Percentiles rank a stretch among this genome's conserved stretches.
phyloP scores from a whole-genome alignment of 2,113 vertebrate species.

The Nycticebus coucang region DNA sequence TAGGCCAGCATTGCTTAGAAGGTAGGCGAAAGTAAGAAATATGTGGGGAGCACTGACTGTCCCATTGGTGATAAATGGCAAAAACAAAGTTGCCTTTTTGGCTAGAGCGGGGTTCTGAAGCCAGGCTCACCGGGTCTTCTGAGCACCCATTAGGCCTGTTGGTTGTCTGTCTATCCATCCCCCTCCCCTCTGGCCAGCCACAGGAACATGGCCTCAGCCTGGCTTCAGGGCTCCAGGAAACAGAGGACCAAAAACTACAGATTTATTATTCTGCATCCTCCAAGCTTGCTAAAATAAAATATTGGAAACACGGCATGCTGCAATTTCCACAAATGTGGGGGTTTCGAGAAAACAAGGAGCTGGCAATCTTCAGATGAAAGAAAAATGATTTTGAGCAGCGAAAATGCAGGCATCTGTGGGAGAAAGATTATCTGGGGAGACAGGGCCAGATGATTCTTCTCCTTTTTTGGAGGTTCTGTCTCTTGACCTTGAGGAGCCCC shows the following conservation, averaged over 20 bases:
- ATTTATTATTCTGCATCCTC: not conserved
- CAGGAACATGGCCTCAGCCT: too few species aligned
- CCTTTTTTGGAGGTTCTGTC: not conserved
- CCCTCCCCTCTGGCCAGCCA: not conserved
- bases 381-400: not conserved
- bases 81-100: not conserved
- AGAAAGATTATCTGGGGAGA: too few species aligned
- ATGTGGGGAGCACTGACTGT: not conserved
- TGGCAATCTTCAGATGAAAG: not conserved
- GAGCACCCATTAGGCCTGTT: rapidly evolving
- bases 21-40: not conserved
- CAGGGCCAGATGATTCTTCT: not conserved
- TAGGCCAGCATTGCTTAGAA: not conserved
- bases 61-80: not conserved
- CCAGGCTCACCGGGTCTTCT: not conserved
- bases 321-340: not conserved
- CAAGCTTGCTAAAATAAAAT: not conserved
- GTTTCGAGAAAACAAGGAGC: not conserved
- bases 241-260: not conserved
- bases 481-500: conserved; percentile 40
- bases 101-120: not conserved
- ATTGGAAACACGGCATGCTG: not conserved
- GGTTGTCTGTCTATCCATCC: rapidly evolving
- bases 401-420: not conserved
- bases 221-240: not conserved